phyloP scores from a whole-genome alignment of 2,888 invertebrate species.

The Morpho achilles region DNA sequence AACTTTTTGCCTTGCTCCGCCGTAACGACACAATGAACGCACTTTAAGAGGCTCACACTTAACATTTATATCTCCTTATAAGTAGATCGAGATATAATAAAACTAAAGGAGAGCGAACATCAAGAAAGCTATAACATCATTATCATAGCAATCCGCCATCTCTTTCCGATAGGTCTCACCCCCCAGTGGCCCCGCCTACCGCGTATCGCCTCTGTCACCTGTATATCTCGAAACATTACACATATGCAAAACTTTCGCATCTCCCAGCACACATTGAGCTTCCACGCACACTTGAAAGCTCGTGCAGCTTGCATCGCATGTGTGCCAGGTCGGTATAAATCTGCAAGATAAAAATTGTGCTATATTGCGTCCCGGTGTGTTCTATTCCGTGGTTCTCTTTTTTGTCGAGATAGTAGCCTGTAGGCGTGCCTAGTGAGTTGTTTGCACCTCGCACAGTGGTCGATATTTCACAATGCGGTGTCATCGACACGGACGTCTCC shows the following conservation, averaged over 20 bases:
- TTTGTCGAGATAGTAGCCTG: constrained; percentile 60
- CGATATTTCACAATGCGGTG: constrained; percentile 66
- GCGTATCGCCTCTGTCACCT: constrained; percentile 76
- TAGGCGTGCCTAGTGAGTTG: constrained; percentile 75
- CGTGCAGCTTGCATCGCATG: constrained; percentile 29
- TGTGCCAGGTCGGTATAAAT: constrained; percentile 55
- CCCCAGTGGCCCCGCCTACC: constrained; percentile 72
- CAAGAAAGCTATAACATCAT: constrained; percentile 79
- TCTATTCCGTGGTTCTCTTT: constrained; percentile 51
- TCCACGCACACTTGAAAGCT: constrained; percentile 37
- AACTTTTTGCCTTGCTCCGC: constrained; percentile 66
- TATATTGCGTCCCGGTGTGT: constrained; percentile 59
- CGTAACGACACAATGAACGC: constrained; percentile 74
- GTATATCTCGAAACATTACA: constrained; percentile 79
- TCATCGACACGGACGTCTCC: constrained; percentile 56
- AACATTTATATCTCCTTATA: constrained; percentile 77
- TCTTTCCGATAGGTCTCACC: constrained; percentile 76
- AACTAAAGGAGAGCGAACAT: constrained; percentile 73
- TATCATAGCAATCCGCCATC: constrained; percentile 77
- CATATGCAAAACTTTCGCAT: constrained; percentile 78
- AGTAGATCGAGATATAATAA: constrained; percentile 78
- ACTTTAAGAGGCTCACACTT: constrained; percentile 76
- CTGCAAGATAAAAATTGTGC: constrained; percentile 76
- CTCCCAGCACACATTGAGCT: constrained; percentile 45
- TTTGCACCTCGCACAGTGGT: constrained; percentile 74